phyloP scores from a whole-genome alignment of 2,113 vertebrate genomes.

The Meriones unguiculatus region DNA sequence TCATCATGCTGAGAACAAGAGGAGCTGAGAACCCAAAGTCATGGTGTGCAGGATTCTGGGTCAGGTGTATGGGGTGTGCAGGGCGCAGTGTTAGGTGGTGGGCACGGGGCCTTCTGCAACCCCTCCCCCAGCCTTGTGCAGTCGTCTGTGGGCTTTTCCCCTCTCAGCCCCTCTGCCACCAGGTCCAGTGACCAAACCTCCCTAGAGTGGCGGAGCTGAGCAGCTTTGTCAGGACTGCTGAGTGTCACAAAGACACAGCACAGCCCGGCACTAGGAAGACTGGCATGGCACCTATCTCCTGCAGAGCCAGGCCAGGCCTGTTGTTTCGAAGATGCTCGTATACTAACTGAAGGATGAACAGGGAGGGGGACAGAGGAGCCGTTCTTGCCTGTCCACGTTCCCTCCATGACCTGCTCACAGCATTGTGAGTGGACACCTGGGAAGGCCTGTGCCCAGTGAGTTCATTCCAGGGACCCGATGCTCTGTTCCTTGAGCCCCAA shows the following conservation, averaged over 20 bases:
- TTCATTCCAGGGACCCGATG: background rate
- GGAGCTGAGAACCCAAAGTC: background rate
- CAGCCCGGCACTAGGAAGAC: background rate
- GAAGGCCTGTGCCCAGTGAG: background rate
- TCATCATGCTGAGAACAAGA: background rate
- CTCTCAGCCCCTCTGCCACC: background rate
- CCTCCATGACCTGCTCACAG: background rate
- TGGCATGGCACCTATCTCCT: background rate
- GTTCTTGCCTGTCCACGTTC: background rate
- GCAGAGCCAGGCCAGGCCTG: background rate
- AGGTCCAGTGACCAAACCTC: background rate
- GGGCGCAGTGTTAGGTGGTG: no score
- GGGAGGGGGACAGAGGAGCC: background rate
- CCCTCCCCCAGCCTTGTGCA: background rate
- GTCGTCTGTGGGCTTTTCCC: background rate
- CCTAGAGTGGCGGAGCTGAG: background rate
- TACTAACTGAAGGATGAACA: background rate
- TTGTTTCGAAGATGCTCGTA: background rate
- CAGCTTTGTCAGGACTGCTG: background rate
- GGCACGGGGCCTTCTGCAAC: background rate
- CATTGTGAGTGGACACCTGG: background rate
- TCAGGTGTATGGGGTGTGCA: background rate
- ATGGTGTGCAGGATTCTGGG: fast-evolving
- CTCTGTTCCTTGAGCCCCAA: background rate
- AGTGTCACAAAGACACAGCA: background rate